Base-by-base conservation (phyloP, 2,888 invertebrate species). In the Belgica antarctica region DNA sequence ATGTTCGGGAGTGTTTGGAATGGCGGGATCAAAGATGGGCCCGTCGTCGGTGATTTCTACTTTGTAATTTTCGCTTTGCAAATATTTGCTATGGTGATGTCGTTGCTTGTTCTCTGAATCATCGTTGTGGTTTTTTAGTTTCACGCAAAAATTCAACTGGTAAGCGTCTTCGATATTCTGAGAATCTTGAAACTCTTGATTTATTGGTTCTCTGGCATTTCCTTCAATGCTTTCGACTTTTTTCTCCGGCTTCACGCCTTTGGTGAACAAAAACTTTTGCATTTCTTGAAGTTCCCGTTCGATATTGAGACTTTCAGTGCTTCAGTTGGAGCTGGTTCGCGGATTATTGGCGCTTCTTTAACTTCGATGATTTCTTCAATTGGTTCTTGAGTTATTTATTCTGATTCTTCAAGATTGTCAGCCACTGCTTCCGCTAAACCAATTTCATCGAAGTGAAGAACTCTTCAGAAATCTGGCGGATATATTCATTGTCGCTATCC, bases 201-300 rank as follows among this genome's bases (percentile, higher is more conserved):
- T 63, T 34, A 41, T 24, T 2, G 61, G 24, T 15, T 61, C 25
- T 61, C 8, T n/a, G 24, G 22, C n/a, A 8, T 61, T 63, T 12
- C 41, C 41, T 19, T 1, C 24, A n/a, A 25, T 19, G 7, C 24
- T 15, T 62, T 15, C 2, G n/a, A 41, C 41, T n/a, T n/a, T n/a
- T 2, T 41, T 41, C 17, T 63, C 47, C 22, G 12, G 36, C 27
- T 17, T 28, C 4, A 65, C 15, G 15, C 65, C 65, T 10, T 65
- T 65, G n/a, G 27, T n/a, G 7, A 36, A 10, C 12, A 68, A 31
- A 28, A 68, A 68, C 17, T 19, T 31, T 52, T 68, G 68, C 68
- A 68, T 68, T 31, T 68, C 68, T 12, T 57, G 27, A 25, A 68
- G 28, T 68, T 68, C 68, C 8, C 68, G 28, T 25, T 68, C 52